Conservation (phyloP, 2,797 vertebrate species). For the Ctenopoma multispine region DNA sequence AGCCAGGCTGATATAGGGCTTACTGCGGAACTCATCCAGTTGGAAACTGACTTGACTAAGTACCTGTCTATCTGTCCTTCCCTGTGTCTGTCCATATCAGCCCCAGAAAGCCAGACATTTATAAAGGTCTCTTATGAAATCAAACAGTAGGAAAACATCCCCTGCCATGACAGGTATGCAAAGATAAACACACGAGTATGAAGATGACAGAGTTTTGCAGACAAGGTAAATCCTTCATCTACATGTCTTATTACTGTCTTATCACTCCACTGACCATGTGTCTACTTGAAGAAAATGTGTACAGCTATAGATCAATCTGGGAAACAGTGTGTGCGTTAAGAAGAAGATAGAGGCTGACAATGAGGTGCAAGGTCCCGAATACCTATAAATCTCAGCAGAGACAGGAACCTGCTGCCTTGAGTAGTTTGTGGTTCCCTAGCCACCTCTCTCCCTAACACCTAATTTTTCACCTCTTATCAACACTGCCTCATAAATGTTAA, state of each 20-base stretch:
- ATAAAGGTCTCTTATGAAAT: constrained; percentile 77
- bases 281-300: constrained; percentile 45
- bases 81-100: constrained; percentile 40
- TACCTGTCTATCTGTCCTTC: constrained; percentile 44
- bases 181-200: constrained; percentile 36
- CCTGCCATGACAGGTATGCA: constrained; percentile 20
- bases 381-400: constrained; percentile 64
- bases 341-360: constrained; percentile 59
- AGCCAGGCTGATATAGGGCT: constrained; percentile 74
- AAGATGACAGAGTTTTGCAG: constrained; percentile 20
- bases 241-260: constrained; percentile 26
- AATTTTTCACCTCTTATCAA: constrained; percentile 12
- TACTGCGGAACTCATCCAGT: constrained; percentile 67
- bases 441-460: constrained; percentile 37
- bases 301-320: constrained; percentile 40
- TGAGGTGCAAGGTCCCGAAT: constrained; percentile 55
- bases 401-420: constrained; percentile 54
- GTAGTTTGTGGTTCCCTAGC: constrained; percentile 65
- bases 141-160: constrained; percentile 48
- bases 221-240: constrained; percentile 26
- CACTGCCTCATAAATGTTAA: constrained; percentile 13
- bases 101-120: constrained; percentile 63
- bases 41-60: constrained; percentile 62
- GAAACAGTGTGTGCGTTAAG: constrained; percentile 37
- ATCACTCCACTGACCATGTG: constrained; percentile 14